Conservation (phyloP, 1,140 invertebrate genomes). For the Atta colombica region DNA sequence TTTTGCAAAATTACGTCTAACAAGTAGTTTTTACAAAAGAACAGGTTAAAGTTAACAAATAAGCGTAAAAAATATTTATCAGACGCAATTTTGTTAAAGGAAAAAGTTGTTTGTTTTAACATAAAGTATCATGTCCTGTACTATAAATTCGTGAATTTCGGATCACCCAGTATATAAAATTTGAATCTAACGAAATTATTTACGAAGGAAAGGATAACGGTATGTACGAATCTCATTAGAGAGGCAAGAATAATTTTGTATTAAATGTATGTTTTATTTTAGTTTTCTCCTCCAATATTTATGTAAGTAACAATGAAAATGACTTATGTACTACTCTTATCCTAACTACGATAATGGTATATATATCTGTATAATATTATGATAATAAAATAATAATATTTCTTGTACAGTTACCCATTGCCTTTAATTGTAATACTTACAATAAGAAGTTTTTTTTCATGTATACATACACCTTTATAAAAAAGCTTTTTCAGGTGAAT, state of each 20-base stretch:
- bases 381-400: slow-evolving; percentile 85
- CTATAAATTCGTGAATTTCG: too few species aligned
- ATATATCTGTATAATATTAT: slow-evolving; percentile 80
- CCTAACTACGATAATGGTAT: slow-evolving; percentile 82
- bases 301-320: slow-evolving; percentile 87
- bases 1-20: too few species aligned
- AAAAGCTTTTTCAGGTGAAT: slow-evolving; percentile 56
- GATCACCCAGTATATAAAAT: too few species aligned
- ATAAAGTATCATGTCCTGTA: too few species aligned
- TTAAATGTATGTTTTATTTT: slow-evolving; percentile 86
- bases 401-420: slow-evolving; percentile 83
- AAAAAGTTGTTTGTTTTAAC: too few species aligned
- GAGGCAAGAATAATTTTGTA: slow-evolving; percentile 69
- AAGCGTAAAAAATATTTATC: too few species aligned
- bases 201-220: not conserved
- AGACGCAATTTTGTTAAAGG: too few species aligned
- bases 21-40: too few species aligned
- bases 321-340: slow-evolving; percentile 83
- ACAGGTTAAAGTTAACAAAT: too few species aligned
- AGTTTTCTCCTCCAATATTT: slow-evolving; percentile 84
- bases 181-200: not conserved
- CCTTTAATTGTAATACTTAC: slow-evolving; percentile 83
- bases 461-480: slow-evolving; percentile 69
- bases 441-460: slow-evolving; percentile 74
- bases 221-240: not conserved